Evolutionary conservation across 2,113 vertebrate species (phyloP), one percentile per base, ranked within the genome.

Genomic region (Scomber scombrus): DNA sequence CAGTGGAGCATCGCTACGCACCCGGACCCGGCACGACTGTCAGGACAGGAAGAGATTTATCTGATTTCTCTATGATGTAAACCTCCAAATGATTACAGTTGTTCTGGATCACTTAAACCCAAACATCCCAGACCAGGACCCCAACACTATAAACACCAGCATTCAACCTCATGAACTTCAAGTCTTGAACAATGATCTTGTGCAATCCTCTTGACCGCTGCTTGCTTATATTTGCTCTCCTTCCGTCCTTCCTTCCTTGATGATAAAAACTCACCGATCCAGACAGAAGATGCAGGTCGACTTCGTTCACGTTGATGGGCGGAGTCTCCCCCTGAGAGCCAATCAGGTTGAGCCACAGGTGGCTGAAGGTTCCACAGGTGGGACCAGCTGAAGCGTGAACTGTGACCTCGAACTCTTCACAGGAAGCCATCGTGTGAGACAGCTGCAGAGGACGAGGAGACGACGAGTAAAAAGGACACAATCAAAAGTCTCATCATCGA

Each of bases 281-380:
- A 19, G 93, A 81, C 13, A 91, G 66, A 18, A 95, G 91, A 46
- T 40, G 82, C 3, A 26, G 63, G n/a, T 81, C 18, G 1, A 26
- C 60, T 3, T 71, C 3, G 3, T 63, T 84, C 46, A 93, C 29
- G 0, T 5, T 75, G 49, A 82, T 31, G 51, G 93, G 84, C 14
- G 57, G 77, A 29, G 84, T 94, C 78, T 91, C 91, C 2, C 85
- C 85, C 29, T 86, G 63, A 4, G 91, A 89, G 46, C 93, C 93
- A 77, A 95, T 88, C 75, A 95, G 82, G 11, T 65, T 89, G 63
- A 94, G 60, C 85, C 82, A 85, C 23, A 93, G 83, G n/a, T 8
- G 77, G 84, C 62, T 89, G 81, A 82, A 94, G 6, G 91, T 89
- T 78, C 94, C 93, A 40, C 91, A 88, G 46, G 84, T 81, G 61